Percentiles rank a stretch among this genome's conserved stretches.
Evolutionary conservation across 1,140 invertebrate genomes (phyloP).

Genomic region (Hydropsyche tenuis): DNA sequence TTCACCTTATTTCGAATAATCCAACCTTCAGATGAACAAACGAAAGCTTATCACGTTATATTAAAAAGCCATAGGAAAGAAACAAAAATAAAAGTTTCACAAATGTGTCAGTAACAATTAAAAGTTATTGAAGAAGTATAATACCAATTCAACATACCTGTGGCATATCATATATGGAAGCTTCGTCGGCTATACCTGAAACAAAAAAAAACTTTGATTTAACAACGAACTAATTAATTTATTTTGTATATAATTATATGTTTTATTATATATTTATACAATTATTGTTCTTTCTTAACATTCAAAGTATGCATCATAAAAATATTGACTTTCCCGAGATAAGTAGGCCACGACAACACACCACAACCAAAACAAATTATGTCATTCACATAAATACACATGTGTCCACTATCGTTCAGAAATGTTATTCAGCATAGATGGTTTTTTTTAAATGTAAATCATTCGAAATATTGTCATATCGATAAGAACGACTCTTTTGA

Average conservation of each 20-base stretch:
- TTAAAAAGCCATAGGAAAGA: neutral
- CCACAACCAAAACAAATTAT: constrained; percentile 26
- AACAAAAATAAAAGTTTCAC: neutral
- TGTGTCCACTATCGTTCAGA: neutral
- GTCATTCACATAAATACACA: constrained; percentile 27
- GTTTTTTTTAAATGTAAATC: neutral
- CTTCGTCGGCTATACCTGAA: neutral
- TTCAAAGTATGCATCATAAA: neutral
- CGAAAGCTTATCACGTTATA: neutral
- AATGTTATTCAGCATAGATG: neutral
- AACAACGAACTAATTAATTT: too few species aligned
- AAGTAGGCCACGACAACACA: constrained; percentile 18
- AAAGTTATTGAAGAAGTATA: too few species aligned
- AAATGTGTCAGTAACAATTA: too few species aligned
- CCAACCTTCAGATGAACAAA: neutral
- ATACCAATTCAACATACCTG: neutral
- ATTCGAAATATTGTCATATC: neutral
- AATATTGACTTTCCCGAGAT: constrained; percentile 16
- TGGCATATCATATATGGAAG: neutral
- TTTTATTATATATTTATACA: too few species aligned
- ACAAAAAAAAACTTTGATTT: neutral
- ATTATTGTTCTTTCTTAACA: neutral
- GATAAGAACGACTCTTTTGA: neutral
- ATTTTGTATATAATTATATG: too few species aligned
- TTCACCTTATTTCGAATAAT: constrained; percentile 2